These are phyloP conservation scores for Drosophila arawakana DNA, from an alignment of 1,140 invertebrate species.

Conservation along the genomic window DNA sequence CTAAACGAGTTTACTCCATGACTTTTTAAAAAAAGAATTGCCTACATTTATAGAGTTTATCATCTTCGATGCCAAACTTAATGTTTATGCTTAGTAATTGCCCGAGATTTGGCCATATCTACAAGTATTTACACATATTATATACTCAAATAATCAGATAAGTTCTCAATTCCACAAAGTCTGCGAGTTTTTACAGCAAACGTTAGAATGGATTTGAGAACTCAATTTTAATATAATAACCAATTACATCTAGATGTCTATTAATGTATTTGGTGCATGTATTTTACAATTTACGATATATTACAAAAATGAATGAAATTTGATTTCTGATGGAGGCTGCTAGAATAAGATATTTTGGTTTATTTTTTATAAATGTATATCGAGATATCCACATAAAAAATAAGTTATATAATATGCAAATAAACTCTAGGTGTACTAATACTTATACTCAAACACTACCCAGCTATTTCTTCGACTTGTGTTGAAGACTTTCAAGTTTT, in stretches of 20 bases:
- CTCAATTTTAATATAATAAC: background rate
- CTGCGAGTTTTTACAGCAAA: background rate
- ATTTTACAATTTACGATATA: slow-evolving; percentile 15
- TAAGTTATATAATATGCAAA: slow-evolving; percentile 1
- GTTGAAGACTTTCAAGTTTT: slow-evolving; percentile 12
- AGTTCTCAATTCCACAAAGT: background rate
- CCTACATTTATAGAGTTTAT: too few species aligned
- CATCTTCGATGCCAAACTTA: slow-evolving; percentile 6
- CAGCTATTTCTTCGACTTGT: background rate
- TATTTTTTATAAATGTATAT: slow-evolving; percentile 11
- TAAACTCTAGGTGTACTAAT: background rate
- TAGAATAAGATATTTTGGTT: slow-evolving; percentile 38
- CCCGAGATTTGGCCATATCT: slow-evolving; percentile 2
- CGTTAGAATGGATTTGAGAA: background rate
- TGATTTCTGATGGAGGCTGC: slow-evolving; percentile 50
- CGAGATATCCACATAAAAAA: background rate
- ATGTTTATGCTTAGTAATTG: slow-evolving; percentile 1
- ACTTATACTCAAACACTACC: background rate
- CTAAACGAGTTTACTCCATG: slow-evolving; percentile 27
- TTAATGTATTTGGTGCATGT: slow-evolving; percentile 2
- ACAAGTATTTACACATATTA: slow-evolving; percentile 4
- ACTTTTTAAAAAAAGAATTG: background rate
- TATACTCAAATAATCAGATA: background rate
- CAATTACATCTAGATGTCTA: background rate
- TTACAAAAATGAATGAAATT: slow-evolving; percentile 36